Conservation (phyloP, 1,140 invertebrate genomes). For the Parapsyche elsis region DNA sequence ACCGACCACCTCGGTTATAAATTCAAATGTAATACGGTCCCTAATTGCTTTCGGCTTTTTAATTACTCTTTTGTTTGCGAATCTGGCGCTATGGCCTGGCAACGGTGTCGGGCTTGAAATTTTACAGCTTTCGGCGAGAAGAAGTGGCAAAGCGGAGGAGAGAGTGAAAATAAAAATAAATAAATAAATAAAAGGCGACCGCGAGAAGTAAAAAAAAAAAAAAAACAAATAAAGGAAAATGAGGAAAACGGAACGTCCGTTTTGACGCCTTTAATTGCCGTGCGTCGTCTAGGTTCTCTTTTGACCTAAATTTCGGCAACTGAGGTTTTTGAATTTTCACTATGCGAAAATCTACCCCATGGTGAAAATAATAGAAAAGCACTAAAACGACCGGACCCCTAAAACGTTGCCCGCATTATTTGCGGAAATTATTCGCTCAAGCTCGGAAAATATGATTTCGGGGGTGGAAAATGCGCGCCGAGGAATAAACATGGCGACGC, state of each 20-base stretch:
- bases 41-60: slow-evolving; percentile 42
- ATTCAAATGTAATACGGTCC: slow-evolving; percentile 41
- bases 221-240: slow-evolving; percentile 8
- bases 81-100: not conserved
- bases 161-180: slow-evolving; percentile 20
- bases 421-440: not conserved
- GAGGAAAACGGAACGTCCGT: slow-evolving; percentile 30
- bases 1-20: slow-evolving; percentile 16
- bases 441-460: not conserved
- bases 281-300: not conserved
- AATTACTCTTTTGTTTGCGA: slow-evolving; percentile 39
- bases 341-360: not conserved
- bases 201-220: slow-evolving; percentile 1
- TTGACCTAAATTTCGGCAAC: not conserved
- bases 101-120: slow-evolving; percentile 11
- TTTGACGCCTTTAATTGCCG: slow-evolving; percentile 37
- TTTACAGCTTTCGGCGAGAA: slow-evolving; percentile 26
- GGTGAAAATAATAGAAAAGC: slow-evolving; percentile 9
- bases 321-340: no score
- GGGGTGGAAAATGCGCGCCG: not conserved
- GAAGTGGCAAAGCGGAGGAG: slow-evolving; percentile 10
- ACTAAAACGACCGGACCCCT: not conserved
- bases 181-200: slow-evolving; percentile 16
- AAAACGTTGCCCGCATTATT: not conserved
- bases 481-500: slow-evolving; percentile 15